Conservation (phyloP, 2,888 invertebrate species). For the Conomelus anceps region DNA sequence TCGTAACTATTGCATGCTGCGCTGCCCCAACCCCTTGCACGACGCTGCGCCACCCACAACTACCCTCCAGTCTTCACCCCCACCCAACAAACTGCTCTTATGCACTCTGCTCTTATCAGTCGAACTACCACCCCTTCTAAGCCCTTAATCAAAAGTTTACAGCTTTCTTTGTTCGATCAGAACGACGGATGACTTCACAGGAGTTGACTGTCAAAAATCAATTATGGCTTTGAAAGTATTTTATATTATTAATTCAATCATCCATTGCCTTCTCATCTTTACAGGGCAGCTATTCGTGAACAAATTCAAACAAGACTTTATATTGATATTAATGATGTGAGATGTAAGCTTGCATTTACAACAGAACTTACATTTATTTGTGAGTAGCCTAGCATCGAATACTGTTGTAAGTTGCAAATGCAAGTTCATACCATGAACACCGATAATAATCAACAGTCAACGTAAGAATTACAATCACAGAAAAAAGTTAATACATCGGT, state of each 20-base stretch:
- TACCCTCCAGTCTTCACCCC: not conserved
- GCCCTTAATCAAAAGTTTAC: not conserved
- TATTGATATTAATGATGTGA: too few relatives aligned
- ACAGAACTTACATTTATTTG: too few relatives aligned
- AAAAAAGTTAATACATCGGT: too few relatives aligned
- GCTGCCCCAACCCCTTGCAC: not conserved
- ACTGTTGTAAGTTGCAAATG: too few relatives aligned
- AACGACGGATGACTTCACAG: not conserved
- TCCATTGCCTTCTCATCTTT: too few relatives aligned
- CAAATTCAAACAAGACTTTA: too few relatives aligned
- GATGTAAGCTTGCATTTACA: too few relatives aligned
- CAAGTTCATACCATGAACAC: too few relatives aligned
- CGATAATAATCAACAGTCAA: too few relatives aligned
- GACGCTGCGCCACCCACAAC: not conserved
- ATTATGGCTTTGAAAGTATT: not conserved
- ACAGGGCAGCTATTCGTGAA: too few relatives aligned
- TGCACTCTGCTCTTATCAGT: slow-evolving; percentile 13
- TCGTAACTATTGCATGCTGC: slow-evolving; percentile 1
- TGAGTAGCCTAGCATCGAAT: too few relatives aligned
- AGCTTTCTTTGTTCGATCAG: not conserved
- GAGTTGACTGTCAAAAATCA: not conserved
- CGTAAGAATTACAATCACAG: too few relatives aligned
- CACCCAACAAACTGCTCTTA: not conserved
- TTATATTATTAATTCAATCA: not conserved
- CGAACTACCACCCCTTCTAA: slow-evolving; percentile 1